phyloP scores from a whole-genome alignment of 2,888 invertebrate genomes.

The Mesorhabditis belari region DNA sequence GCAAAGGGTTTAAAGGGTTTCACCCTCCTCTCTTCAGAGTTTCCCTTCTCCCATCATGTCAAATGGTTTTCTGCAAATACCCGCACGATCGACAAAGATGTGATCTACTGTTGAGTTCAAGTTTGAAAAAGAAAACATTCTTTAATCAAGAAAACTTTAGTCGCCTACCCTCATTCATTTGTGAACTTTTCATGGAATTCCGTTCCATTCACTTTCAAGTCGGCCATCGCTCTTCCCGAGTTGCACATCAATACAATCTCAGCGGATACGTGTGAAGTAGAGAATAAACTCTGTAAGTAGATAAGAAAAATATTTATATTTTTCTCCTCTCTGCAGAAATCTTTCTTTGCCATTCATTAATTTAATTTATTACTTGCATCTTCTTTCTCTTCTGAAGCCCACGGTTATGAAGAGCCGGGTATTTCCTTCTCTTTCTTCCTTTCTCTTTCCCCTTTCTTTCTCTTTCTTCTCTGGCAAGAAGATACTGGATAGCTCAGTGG shows the following conservation, averaged over 20 bases:
- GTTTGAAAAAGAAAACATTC: too few relatives aligned
- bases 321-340: too few relatives aligned
- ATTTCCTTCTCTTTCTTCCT: too few relatives aligned
- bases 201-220: slow-evolving; percentile 30
- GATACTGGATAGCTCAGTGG: too few relatives aligned
- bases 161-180: slow-evolving; percentile 44
- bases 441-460: too few relatives aligned
- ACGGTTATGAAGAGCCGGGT: too few relatives aligned
- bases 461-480: too few relatives aligned
- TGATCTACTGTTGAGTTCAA: slow-evolving; percentile 42
- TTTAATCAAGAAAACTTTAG: too few relatives aligned
- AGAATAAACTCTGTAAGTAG: slow-evolving; percentile 40
- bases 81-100: slow-evolving; percentile 50
- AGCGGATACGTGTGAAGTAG: slow-evolving; percentile 36
- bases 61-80: slow-evolving; percentile 50
- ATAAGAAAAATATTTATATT: background rate
- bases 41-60: slow-evolving; percentile 45
- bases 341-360: too few relatives aligned
- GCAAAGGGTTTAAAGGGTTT: background rate
- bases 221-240: slow-evolving; percentile 39
- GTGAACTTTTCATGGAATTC: slow-evolving; percentile 43
- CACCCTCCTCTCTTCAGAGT: slow-evolving; percentile 31
- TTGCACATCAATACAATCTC: slow-evolving; percentile 34
- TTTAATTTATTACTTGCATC: too few relatives aligned
- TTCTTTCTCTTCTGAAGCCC: too few relatives aligned